Conservation (phyloP, 2,797 vertebrate genomes). For the Trematomus bernacchii region DNA sequence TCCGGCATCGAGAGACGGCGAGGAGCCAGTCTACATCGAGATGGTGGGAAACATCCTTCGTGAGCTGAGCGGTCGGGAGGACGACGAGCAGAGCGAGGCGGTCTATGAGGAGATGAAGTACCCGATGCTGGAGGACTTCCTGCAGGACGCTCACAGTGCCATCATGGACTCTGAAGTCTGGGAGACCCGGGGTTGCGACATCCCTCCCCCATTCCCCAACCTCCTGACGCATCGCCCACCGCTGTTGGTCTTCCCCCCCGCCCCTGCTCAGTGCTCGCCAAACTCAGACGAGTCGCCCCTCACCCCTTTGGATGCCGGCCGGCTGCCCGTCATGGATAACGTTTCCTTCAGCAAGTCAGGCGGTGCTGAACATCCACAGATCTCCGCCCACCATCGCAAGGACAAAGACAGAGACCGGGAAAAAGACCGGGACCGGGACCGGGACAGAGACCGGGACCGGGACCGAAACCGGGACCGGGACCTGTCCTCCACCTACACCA, state of each 20-base stretch:
- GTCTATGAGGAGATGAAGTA: conserved; percentile 99
- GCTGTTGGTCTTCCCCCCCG: conserved; percentile 90
- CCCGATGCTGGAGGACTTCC: conserved; percentile 88
- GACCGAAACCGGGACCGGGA: conserved; percentile 39
- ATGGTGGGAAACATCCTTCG: conserved; percentile 96
- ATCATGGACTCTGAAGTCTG: conserved; percentile 84
- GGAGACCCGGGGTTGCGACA: conserved; percentile 88
- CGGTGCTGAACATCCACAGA: conserved; percentile 40
- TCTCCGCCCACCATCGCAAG: conserved; percentile 56
- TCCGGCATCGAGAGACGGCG: conserved; percentile 86
- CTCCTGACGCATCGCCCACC: conserved; percentile 94
- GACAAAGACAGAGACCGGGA: conserved; percentile 27
- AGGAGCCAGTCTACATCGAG: conserved; percentile 97
- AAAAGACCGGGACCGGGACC: conserved; percentile 39
- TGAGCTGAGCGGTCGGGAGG: conserved; percentile 88
- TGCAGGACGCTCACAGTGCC: conserved; percentile 88
- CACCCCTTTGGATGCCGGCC: conserved; percentile 93
- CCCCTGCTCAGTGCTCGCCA: conserved; percentile 94
- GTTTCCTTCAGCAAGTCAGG: conserved; percentile 86
- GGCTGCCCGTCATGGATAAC: conserved; percentile 84
- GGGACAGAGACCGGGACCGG: conserved; percentile 11
- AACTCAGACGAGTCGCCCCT: conserved; percentile 98
- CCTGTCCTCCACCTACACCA: conserved; percentile 83
- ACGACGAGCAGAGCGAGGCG: conserved; percentile 93
- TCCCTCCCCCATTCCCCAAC: conserved; percentile 96